These are phyloP conservation scores for Xestobium rufovillosum DNA, from an alignment of 2,888 invertebrate species.

Conservation along the genomic window DNA sequence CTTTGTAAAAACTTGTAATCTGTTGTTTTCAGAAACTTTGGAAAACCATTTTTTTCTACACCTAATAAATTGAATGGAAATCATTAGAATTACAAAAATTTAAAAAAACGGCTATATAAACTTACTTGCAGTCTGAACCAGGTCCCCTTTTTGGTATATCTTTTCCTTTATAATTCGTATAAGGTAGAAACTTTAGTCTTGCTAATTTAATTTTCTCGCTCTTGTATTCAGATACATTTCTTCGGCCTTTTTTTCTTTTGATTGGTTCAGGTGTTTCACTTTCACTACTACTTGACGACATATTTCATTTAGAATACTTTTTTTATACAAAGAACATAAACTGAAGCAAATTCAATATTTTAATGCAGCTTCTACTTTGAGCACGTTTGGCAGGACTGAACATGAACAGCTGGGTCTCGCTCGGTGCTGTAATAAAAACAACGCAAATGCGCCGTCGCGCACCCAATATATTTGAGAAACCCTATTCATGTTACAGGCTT, in stretches of 20 bases:
- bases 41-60: conserved; percentile 1
- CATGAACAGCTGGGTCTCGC: no score
- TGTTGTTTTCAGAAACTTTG: conserved; percentile 1
- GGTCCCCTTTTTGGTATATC: background rate
- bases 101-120: conserved; percentile 2
- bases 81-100: background rate
- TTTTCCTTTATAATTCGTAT: conserved; percentile 2
- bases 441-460: no score
- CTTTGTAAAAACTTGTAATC: background rate
- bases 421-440: no score
- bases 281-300: conserved; percentile 2
- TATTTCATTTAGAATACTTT: background rate
- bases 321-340: background rate
- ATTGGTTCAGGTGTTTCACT: background rate
- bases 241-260: conserved; percentile 1
- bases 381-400: no score
- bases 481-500: no score
- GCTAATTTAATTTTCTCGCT: conserved; percentile 2
- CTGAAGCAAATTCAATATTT: no score
- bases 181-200: conserved; percentile 1
- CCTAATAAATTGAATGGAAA: background rate
- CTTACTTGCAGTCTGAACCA: conserved; percentile 3
- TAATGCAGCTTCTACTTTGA: no score
- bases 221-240: conserved; percentile 1
- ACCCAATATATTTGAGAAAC: no score